A percentile compares a stretch with the other conserved stretches of the same genome.
These are phyloP conservation scores for Chloroceryle aenea DNA, from an alignment of 2,113 vertebrate species.

Conservation along the genomic window DNA sequence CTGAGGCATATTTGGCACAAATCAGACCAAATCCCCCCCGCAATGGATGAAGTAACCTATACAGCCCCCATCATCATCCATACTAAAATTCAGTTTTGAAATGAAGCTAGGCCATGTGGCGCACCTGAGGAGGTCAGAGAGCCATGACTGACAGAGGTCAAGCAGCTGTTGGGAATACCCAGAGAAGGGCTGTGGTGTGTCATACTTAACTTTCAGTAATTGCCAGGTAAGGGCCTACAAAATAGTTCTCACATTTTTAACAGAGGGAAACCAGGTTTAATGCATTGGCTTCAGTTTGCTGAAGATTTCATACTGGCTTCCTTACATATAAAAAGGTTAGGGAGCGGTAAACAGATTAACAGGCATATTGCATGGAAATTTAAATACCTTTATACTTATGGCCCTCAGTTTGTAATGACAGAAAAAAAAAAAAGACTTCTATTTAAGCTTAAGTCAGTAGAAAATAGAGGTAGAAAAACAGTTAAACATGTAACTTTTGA, in stretches of 20 bases:
- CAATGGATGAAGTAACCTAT: neutral
- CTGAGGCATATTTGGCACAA: neutral
- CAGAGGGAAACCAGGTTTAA: neutral
- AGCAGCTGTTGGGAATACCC: neutral
- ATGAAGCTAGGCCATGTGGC: neutral
- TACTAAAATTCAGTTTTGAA: neutral
- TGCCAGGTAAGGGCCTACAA: neutral
- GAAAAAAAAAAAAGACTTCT: neutral
- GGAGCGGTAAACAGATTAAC: neutral
- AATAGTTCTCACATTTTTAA: neutral
- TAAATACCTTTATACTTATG: neutral
- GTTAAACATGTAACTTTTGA: neutral
- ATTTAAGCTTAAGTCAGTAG: neutral
- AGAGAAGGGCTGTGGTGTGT: neutral
- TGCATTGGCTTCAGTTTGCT: neutral
- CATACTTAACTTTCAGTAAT: neutral
- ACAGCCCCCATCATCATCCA: accelerated
- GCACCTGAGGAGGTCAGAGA: neutral
- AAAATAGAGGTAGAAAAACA: neutral
- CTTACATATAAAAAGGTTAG: neutral
- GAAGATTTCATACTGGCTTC: neutral
- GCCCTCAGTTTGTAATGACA: neutral
- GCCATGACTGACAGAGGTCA: neutral
- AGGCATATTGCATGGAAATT: neutral
- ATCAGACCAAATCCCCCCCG: neutral